Percentiles rank a stretch among this genome's conserved stretches.
Evolutionary conservation across 2,113 vertebrate species (phyloP).

Genomic region (Gallinago undulata): DNA sequence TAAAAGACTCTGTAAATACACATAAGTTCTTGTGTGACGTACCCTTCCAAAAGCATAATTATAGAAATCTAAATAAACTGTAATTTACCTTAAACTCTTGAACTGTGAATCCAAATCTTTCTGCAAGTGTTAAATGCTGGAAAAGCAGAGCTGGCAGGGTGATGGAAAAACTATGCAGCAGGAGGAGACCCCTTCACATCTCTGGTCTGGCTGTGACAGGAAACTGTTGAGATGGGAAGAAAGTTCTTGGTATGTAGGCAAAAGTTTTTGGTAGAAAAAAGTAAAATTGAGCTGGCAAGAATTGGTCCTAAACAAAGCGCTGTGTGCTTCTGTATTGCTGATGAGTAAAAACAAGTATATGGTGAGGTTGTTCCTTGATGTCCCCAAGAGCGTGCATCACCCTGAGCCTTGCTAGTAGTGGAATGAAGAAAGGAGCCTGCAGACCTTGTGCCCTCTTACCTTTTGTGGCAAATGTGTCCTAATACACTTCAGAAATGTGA

Average conservation of each 20-base stretch:
- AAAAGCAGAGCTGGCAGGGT: neutral
- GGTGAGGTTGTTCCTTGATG: neutral
- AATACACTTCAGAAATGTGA: neutral
- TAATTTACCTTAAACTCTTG: neutral
- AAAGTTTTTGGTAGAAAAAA: neutral
- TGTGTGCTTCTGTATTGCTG: neutral
- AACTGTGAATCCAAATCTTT: neutral
- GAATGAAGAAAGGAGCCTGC: neutral
- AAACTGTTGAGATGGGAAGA: neutral
- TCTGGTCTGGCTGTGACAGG: neutral
- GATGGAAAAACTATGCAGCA: neutral
- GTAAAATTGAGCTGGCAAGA: neutral
- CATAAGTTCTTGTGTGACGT: fast-evolving
- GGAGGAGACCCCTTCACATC: neutral
- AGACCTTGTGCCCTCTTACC: neutral
- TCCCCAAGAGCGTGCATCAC: neutral
- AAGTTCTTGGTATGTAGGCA: neutral
- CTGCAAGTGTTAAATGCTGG: neutral
- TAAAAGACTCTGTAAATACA: neutral
- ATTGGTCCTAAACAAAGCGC: neutral
- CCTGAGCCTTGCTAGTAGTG: neutral
- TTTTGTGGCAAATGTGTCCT: neutral
- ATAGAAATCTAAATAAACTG: neutral
- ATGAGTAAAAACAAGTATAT: neutral
- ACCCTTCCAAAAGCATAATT: neutral